Evolutionary conservation across 53 echinoderm and acorn worm species (phyloP), one percentile per base, ranked within the genome.

Genomic region (Temnopleurus reevesii): DNA sequence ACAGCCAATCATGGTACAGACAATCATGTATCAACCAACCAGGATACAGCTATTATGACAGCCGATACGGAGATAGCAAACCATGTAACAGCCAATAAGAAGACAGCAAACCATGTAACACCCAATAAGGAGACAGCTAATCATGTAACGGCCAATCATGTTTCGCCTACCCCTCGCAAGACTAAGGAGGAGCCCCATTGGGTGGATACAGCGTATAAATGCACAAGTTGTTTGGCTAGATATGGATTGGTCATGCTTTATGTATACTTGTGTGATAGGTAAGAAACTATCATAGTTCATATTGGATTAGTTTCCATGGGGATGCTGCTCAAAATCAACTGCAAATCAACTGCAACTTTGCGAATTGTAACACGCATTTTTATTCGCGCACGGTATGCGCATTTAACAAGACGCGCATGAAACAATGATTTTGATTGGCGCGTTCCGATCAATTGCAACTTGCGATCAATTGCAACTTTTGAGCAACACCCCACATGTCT

Each of bases 211-310:
- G 90, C 86, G 1, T 91, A 92, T 58, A 58, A 90, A n/a, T 79
- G 93, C 46, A 93, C 77, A 13, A 91, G 92, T 47, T 84, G 89
- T 47, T 46, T 97, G 53, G 94, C 94, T 15, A 95, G 94, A 85
- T 97, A 94, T 90, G 97, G 97, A 26, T 2, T 97, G 24, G 93
- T 97, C 29, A 84, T 97, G 94, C 21, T 84, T 4, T 97, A 97
- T 60, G 93, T 95, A 55, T 95, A 93, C 33, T 79, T 97, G 0
- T 94, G 95, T 89, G 97, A 97, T 77, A 94, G 97, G 97, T 97
- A 76, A 65, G 88, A 47, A 51, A 51, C 15, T 59, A 24, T 21
- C 12, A 19, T 59, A n/a, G n/a, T n/a, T n/a, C n/a, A n/a, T n/a
- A n/a, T n/a, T n/a, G n/a, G n/a, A n/a, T n/a, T n/a, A n/a, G n/a